These are phyloP conservation scores for Melanogrammus aeglefinus DNA, from an alignment of 2,797 vertebrate species.

Conservation along the genomic window DNA sequence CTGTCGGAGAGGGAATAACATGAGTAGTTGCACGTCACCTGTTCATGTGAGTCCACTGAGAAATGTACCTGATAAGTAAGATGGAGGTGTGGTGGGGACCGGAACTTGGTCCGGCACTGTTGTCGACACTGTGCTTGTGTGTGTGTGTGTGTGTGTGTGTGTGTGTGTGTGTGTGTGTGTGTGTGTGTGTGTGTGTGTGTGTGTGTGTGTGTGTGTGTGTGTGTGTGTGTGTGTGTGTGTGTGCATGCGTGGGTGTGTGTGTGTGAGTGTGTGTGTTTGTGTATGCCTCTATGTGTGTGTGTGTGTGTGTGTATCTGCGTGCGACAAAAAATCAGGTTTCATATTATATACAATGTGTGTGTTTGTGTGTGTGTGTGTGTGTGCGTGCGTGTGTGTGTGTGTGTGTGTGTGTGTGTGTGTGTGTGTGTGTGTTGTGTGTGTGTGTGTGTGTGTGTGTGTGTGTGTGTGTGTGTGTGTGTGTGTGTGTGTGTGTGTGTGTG, in stretches of 20 bases:
- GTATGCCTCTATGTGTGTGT: too few relatives aligned
- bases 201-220: not conserved
- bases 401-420: not conserved
- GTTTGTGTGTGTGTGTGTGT: not conserved
- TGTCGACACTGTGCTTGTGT: not conserved
- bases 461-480: not conserved
- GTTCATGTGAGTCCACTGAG: slow-evolving; percentile 64
- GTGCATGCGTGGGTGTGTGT: too few relatives aligned
- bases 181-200: not conserved
- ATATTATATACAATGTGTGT: not conserved
- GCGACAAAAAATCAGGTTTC: too few relatives aligned
- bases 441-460: not conserved
- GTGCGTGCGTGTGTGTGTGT: slow-evolving; percentile 28
- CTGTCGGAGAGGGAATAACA: slow-evolving; percentile 40
- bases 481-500: slow-evolving; percentile 48
- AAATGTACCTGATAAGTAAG: slow-evolving; percentile 70
- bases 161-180: not conserved
- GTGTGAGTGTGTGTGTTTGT: too few relatives aligned
- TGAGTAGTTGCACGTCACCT: slow-evolving; percentile 55
- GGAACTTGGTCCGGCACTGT: too few relatives aligned
- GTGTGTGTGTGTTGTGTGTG: not conserved
- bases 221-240: too few relatives aligned
- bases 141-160: slow-evolving; percentile 1
- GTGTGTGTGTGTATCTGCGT: too few relatives aligned
- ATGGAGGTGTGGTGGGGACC: slow-evolving; percentile 49